Evolutionary conservation across 2,888 invertebrate genomes (phyloP).

Genomic region (Ferrisia virgata): DNA sequence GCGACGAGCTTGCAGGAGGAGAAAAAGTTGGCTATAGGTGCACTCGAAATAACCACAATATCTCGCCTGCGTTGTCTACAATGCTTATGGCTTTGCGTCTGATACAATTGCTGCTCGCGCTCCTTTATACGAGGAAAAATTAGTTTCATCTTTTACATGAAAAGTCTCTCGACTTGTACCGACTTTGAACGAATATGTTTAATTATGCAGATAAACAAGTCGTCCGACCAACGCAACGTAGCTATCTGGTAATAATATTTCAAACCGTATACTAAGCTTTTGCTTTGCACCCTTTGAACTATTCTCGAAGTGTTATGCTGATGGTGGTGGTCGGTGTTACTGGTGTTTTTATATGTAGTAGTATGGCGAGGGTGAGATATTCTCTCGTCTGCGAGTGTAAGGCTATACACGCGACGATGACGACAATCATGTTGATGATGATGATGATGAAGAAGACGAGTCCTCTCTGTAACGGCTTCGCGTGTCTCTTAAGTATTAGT

Average conservation of each 20-base stretch:
- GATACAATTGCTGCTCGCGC: not conserved
- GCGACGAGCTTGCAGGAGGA: too few species aligned
- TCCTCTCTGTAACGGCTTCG: not conserved
- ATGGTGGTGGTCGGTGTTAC: too few species aligned
- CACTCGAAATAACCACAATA: constrained; percentile 38
- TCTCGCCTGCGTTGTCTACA: constrained; percentile 38
- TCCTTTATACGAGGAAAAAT: not conserved
- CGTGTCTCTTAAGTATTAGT: not conserved
- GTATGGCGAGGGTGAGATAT: too few species aligned
- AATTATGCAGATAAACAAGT: constrained; percentile 13
- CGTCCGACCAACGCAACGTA: not conserved
- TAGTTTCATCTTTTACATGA: constrained; percentile 35
- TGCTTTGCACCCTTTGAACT: not conserved
- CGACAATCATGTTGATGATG: too few species aligned
- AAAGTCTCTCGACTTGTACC: not conserved
- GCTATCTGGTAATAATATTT: not conserved
- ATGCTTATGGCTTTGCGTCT: not conserved
- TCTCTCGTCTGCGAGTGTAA: not conserved
- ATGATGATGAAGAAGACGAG: not conserved
- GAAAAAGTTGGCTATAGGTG: too few species aligned
- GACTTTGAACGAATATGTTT: constrained; percentile 21
- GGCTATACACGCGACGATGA: too few species aligned
- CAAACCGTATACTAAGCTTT: not conserved
- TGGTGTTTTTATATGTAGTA: not conserved
- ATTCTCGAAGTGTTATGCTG: not conserved